Evolutionary conservation across 2,888 invertebrate genomes (phyloP).

Genomic region (Heliconius ethilla): DNA sequence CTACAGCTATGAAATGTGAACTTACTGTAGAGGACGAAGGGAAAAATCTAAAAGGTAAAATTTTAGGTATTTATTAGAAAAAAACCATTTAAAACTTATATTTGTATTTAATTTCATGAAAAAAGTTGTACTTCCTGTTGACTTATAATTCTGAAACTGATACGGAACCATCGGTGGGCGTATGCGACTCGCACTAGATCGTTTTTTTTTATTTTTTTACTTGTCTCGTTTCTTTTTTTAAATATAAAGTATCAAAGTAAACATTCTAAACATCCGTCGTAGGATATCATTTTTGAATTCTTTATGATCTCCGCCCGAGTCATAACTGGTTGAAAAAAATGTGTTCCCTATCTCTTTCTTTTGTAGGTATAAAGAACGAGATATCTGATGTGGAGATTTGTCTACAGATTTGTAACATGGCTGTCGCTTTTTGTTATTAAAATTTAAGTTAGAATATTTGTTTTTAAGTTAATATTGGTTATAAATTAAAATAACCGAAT

Average conservation of each 20-base stretch:
- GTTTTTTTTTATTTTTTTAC: neutral
- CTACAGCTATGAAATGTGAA: neutral
- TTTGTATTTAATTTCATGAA: neutral
- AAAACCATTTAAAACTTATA: neutral
- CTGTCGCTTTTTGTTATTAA: constrained; percentile 16
- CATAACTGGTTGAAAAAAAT: constrained; percentile 57
- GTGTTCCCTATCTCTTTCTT: constrained; percentile 47
- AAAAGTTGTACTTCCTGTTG: neutral
- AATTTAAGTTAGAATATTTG: constrained; percentile 2
- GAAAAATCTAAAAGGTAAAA: too few species aligned
- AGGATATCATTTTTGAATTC: constrained; percentile 70
- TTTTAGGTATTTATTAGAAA: neutral
- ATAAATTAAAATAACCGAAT: neutral
- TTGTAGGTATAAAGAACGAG: constrained; percentile 42
- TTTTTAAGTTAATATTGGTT: constrained; percentile 1
- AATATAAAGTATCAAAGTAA: constrained; percentile 57
- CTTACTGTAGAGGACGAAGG: neutral
- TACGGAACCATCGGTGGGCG: neutral
- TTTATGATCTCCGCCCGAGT: constrained; percentile 63
- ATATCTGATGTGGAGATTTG: constrained; percentile 30
- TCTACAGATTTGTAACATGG: constrained; percentile 31
- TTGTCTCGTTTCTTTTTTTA: neutral
- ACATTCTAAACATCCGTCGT: constrained; percentile 61
- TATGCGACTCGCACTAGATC: neutral
- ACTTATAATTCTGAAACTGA: neutral